Evolutionary conservation across 2,797 vertebrate genomes (phyloP).

Genomic region (Enteromius treurensis): DNA sequence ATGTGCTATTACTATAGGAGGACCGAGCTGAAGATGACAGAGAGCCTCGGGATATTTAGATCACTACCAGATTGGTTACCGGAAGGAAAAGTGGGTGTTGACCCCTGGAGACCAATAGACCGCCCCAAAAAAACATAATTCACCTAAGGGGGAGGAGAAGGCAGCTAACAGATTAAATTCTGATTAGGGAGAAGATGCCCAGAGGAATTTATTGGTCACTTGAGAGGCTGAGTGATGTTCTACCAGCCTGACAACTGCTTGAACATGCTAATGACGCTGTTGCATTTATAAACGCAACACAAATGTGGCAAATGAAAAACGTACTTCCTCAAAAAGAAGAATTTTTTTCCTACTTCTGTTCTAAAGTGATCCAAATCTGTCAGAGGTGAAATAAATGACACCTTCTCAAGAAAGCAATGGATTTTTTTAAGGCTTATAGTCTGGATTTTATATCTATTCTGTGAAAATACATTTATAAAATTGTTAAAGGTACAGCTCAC

Average conservation of each 20-base stretch:
- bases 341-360: background rate
- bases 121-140: constrained; percentile 76
- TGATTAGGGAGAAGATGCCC: constrained; percentile 74
- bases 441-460: constrained; percentile 9
- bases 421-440: constrained; percentile 15
- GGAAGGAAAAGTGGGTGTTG: constrained; percentile 62
- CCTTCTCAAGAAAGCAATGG: constrained; percentile 21
- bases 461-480: constrained; percentile 3
- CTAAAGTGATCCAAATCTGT: constrained; percentile 44
- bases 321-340: constrained; percentile 26
- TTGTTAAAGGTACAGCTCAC: background rate
- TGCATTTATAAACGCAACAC: constrained; percentile 59
- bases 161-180: constrained; percentile 84
- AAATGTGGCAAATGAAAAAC: constrained; percentile 54
- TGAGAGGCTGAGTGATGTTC: constrained; percentile 65
- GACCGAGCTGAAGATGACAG: constrained; percentile 81
- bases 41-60: constrained; percentile 81
- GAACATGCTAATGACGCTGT: constrained; percentile 60
- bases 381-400: constrained; percentile 41
- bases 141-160: constrained; percentile 71
- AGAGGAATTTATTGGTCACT: constrained; percentile 65
- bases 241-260: constrained; percentile 54
- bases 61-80: constrained; percentile 78
- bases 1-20: constrained; percentile 80
- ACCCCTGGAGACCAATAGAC: constrained; percentile 78